Conservation (phyloP, 2,888 invertebrate genomes). For the Ormyrus labotus region DNA sequence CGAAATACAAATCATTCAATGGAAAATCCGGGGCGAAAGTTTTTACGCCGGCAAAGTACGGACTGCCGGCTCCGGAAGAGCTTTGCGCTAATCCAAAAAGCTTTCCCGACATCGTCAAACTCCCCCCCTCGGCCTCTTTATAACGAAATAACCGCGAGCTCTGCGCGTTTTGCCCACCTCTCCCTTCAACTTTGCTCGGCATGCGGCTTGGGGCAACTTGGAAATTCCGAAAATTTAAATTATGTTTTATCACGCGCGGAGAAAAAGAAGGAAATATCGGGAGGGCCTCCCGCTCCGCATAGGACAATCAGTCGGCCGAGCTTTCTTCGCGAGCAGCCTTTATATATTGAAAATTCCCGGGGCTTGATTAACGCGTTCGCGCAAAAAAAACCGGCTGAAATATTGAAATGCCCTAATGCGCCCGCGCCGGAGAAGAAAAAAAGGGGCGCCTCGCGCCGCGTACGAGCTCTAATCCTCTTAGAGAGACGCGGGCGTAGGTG, state of each 20-base stretch:
- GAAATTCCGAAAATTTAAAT: slow-evolving; percentile 38
- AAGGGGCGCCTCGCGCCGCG: neutral
- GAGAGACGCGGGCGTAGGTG: slow-evolving; percentile 27
- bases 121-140: slow-evolving; percentile 2
- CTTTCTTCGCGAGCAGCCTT: neutral
- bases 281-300: no score
- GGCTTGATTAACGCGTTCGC: slow-evolving; percentile 32
- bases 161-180: neutral
- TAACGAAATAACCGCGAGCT: slow-evolving; percentile 23
- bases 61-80: slow-evolving; percentile 38
- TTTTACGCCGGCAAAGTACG: slow-evolving; percentile 52
- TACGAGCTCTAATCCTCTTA: slow-evolving; percentile 56
- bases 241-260: neutral
- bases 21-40: slow-evolving; percentile 38
- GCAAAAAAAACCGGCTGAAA: slow-evolving; percentile 6
- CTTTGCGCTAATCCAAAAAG: slow-evolving; percentile 55
- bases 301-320: slow-evolving; percentile 20
- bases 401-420: slow-evolving; percentile 24
- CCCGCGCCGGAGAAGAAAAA: neutral
- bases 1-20: slow-evolving; percentile 48
- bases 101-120: slow-evolving; percentile 43
- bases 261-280: no score
- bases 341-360: slow-evolving; percentile 38
- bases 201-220: slow-evolving; percentile 9
- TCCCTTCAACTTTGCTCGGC: slow-evolving; percentile 19